Base-by-base conservation (phyloP, 1,140 invertebrate genomes). In the Anthonomus grandis region DNA sequence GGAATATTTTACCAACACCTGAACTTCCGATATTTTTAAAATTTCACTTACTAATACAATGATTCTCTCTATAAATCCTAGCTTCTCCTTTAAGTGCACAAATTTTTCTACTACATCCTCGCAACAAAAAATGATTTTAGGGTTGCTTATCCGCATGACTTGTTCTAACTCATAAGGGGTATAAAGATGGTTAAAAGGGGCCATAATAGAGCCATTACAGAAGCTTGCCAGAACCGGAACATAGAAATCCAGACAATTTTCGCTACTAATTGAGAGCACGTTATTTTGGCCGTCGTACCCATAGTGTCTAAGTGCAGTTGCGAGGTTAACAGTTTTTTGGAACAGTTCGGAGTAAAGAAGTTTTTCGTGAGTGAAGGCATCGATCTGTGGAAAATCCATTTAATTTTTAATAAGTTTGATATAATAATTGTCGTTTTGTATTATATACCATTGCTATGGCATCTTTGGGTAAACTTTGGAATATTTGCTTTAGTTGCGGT, bases 161-260 rank as follows among this genome's bases (percentile, higher is more conserved):
- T 81, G 77, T 27, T 69, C 66, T 1, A 81, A 59, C 74, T 82
- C 80, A 45, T 64, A 71, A 71, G 76, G 72, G 0, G 78, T 77
- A 51, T 84, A 85, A n/a, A 69, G 65, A 3, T 78, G 70, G 70
- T 83, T 85, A 0, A 83, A 41, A 0, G 82, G 78, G 5, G 80
- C 77, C n/a, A 78, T 49, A 10, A 77, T 74, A 12, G 78, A 78
- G 1, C 82, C 80, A 2, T 78, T 65, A 38, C 75, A 80, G 18
- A 81, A 66, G 2, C 73, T 65, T 0, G 75, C 78, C 36, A 81
- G 71, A 12, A 75, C 66, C 1, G 77, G 67, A 12, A 78, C 37
- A 4, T 78, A 69, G 58, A 75, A 84, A 54, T 81, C 72, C 0
- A 78, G 49, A 50, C 74, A 74, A 63, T 84, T 85, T 62, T 85